These are phyloP conservation scores for Heliconius ismenius DNA, from an alignment of 2,888 invertebrate species.

Conservation along the genomic window DNA sequence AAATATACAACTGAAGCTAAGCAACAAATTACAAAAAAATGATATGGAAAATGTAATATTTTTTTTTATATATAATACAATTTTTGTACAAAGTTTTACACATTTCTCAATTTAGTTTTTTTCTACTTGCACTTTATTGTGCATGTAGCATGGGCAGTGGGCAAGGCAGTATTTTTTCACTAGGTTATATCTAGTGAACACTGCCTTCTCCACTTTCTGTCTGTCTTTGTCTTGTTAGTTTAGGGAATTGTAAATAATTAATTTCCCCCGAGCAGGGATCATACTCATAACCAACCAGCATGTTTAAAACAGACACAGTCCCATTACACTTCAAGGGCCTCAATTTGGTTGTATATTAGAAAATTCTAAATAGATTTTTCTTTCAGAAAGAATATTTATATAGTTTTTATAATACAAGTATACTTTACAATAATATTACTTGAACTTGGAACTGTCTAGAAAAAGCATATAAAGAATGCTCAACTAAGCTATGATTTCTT, in stretches of 20 bases:
- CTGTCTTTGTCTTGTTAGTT: background rate
- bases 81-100: background rate
- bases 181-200: background rate
- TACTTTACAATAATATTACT: conserved; percentile 17
- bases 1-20: background rate
- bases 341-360: background rate
- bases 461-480: conserved; percentile 37
- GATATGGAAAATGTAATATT: background rate
- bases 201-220: background rate
- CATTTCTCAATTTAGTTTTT: background rate
- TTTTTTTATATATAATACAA: background rate
- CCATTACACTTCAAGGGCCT: too few relatives aligned
- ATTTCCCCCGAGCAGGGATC: background rate
- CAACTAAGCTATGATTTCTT: conserved; percentile 57
- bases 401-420: background rate
- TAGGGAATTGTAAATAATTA: too few relatives aligned
- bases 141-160: background rate
- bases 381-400: background rate
- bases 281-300: background rate
- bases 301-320: background rate
- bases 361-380: conserved; percentile 1
- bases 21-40: background rate
- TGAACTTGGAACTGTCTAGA: conserved; percentile 31
- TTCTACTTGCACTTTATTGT: background rate
- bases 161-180: too few relatives aligned